Evolutionary conservation across 2,113 vertebrate genomes (phyloP), one percentile per base, ranked within the genome.

Genomic region (Mola mola): DNA sequence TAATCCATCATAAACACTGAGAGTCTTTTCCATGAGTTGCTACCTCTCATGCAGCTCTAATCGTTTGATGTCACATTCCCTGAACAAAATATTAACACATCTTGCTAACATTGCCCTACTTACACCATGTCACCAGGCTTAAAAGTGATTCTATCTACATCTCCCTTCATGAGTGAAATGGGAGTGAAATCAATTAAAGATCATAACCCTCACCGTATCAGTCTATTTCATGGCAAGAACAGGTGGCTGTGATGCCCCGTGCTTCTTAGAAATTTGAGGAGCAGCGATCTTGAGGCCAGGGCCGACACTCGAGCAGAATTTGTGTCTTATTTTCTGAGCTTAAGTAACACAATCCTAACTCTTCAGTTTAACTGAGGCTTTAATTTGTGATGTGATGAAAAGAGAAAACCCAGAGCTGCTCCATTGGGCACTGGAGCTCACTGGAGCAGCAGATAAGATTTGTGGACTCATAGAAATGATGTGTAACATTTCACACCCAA

Each of bases 401-500:
- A 75, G 56, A 29, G 42, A 79, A 72, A 70, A 55, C 68, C 56
- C 40, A 3, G 61, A 71, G 70, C 58, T 43, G 66, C 59, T 53
- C 68, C 16, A 13, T 6, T 53, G 50, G n/a, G 66, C 47, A 16
- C 17, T 5, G 43, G 36, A 43, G 60, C 60, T 75, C 73, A 57
- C 40, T 73, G 66, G 47, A 75, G 78, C 75, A 65, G 53, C 26
- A 38, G 47, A 76, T 67, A 8, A 66, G 40, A 85, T 73, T 62
- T 82, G 49, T 50, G 28, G 66, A 60, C 55, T 67, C 29, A 22
- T 44, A 43, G 42, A 72, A 73, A 62, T 68, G 64, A 53, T 57
- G 61, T 28, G 43, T 40, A 48, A 63, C 58, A 66, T 83, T 84
- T 83, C 71, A 79, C 80, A 83, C 46, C 65, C 61, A 84, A 78